phyloP scores from a whole-genome alignment of 1,140 invertebrate species.

The Phymastichus coffea region DNA sequence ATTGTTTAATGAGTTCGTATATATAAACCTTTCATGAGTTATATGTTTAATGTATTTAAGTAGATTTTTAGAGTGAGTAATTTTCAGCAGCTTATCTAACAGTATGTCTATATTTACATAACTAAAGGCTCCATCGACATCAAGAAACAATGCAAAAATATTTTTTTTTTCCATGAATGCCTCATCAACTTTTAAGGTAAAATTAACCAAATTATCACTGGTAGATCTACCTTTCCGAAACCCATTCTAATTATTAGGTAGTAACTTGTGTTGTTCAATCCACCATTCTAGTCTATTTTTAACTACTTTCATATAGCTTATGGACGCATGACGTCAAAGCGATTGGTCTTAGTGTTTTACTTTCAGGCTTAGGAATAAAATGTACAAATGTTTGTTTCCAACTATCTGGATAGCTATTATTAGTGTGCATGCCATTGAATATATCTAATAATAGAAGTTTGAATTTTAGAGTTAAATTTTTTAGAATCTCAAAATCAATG shows the following conservation, averaged over 20 bases:
- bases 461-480: not conserved
- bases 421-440: no score
- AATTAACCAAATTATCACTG: not conserved
- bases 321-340: conserved; percentile 15
- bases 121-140: not conserved
- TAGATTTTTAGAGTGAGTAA: not conserved
- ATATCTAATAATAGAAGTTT: not conserved
- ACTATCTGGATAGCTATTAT: no score
- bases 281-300: no score
- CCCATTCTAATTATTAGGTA: not conserved
- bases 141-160: not conserved
- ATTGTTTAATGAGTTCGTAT: not conserved
- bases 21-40: not conserved
- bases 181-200: not conserved
- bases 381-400: no score
- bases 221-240: conserved; percentile 1
- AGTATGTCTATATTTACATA: not conserved
- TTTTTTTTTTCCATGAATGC: not conserved
- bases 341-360: no score
- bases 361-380: no score
- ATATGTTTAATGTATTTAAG: not conserved
- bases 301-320: conserved; percentile 20
- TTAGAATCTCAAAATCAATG: not conserved
- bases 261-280: no score
- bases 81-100: not conserved